These are phyloP conservation scores for Ceratosolen solmsi DNA, from an alignment of 1,140 invertebrate genomes.

Conservation along the genomic window DNA sequence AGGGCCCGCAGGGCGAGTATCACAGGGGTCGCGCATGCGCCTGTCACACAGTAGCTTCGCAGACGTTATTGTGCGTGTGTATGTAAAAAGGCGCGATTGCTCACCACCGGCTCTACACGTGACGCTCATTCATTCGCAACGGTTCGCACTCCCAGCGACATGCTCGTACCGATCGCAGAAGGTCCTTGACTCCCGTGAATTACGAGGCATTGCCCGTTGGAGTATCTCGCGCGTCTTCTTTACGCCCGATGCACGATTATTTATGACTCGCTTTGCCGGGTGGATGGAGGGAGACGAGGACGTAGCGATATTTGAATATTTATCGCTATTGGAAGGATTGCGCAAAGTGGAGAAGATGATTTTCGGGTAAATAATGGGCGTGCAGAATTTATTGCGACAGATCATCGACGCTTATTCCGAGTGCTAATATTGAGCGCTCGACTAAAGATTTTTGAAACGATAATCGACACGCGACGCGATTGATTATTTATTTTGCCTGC, in stretches of 20 bases:
- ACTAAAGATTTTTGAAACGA: background rate
- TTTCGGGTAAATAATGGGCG: slow-evolving; percentile 16
- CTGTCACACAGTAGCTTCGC: too few relatives aligned
- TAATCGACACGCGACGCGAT: background rate
- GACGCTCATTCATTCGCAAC: background rate
- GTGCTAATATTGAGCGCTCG: slow-evolving; percentile 2
- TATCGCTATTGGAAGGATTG: slow-evolving; percentile 26
- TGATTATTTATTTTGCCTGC: slow-evolving; percentile 5
- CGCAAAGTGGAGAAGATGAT: slow-evolving; percentile 34
- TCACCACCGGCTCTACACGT: background rate
- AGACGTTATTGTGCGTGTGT: too few relatives aligned
- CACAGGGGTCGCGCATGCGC: too few relatives aligned
- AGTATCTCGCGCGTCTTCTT: slow-evolving; percentile 32
- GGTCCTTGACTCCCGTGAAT: slow-evolving; percentile 37
- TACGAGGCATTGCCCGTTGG: background rate
- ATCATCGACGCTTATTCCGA: slow-evolving; percentile 35
- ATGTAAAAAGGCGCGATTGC: background rate
- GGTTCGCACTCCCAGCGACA: background rate
- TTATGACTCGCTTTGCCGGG: slow-evolving; percentile 14
- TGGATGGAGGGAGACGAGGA: background rate
- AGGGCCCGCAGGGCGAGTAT: too few relatives aligned
- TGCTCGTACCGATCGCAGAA: background rate
- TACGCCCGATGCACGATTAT: slow-evolving; percentile 36
- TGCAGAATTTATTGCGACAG: slow-evolving; percentile 27
- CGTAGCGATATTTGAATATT: slow-evolving; percentile 36